Evolutionary conservation across 2,888 invertebrate species (phyloP).

Genomic region (Aspidiotus destructor): DNA sequence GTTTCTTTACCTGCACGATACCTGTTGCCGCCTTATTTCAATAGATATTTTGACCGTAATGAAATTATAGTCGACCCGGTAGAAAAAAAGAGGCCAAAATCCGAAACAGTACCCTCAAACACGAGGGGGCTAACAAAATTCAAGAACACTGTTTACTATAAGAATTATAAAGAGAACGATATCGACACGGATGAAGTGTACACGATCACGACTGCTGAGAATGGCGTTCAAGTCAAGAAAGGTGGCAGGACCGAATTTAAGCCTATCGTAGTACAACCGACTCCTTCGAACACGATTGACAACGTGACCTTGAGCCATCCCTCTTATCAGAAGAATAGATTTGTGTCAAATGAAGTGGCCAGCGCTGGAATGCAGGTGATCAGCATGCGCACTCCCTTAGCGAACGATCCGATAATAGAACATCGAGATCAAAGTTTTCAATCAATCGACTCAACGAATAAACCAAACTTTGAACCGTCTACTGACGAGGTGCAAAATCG

Average conservation of each 20-base stretch:
- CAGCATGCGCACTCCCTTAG: not conserved
- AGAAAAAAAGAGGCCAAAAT: not conserved
- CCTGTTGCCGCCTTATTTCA: slow-evolving; percentile 18
- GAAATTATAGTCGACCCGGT: not conserved
- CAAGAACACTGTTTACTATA: slow-evolving; percentile 20
- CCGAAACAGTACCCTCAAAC: slow-evolving; percentile 3
- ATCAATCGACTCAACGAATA: not conserved
- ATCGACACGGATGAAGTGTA: not conserved
- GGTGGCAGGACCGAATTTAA: not conserved
- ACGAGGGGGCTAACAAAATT: slow-evolving; percentile 19
- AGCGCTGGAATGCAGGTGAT: slow-evolving; percentile 18
- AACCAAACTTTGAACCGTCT: not conserved
- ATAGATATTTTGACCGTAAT: not conserved
- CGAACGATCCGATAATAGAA: not conserved
- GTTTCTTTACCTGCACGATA: slow-evolving; percentile 10
- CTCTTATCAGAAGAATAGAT: not conserved
- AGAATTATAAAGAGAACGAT: slow-evolving; percentile 10
- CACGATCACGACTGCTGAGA: too few relatives aligned
- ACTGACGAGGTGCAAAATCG: too few relatives aligned
- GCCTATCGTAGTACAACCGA: slow-evolving; percentile 19
- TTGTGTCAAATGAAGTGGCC: slow-evolving; percentile 1
- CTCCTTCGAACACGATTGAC: not conserved
- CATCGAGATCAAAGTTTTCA: not conserved
- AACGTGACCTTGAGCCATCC: not conserved
- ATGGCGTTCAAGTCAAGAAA: too few relatives aligned